phyloP scores from a whole-genome alignment of 2,113 vertebrate species.

The Aix galericulata region DNA sequence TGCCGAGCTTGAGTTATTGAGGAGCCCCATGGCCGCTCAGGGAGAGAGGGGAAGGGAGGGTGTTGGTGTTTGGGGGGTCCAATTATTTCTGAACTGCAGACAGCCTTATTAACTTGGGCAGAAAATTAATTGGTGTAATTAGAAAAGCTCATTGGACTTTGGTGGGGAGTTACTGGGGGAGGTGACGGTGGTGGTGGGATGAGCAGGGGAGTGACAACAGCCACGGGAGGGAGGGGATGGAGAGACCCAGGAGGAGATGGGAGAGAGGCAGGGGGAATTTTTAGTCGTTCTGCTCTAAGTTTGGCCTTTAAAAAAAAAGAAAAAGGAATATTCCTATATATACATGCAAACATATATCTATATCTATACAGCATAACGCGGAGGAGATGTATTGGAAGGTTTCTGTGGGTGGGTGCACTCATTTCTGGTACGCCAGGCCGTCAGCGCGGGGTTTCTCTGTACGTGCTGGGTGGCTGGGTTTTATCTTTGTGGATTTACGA shows the following conservation, averaged over 20 bases:
- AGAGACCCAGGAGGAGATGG: neutral
- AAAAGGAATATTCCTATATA: neutral
- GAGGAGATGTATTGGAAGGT: slow-evolving; percentile 47
- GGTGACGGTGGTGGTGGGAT: neutral
- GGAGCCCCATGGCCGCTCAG: slow-evolving; percentile 58
- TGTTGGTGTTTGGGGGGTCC: slow-evolving; percentile 77
- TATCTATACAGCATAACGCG: neutral
- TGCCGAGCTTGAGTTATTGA: slow-evolving; percentile 76
- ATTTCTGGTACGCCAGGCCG: slow-evolving; percentile 57
- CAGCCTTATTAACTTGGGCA: slow-evolving; percentile 85
- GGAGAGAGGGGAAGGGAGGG: slow-evolving; percentile 63
- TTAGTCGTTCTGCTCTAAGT: slow-evolving; percentile 17
- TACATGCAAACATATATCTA: neutral
- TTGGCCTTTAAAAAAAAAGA: neutral
- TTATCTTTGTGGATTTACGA: slow-evolving; percentile 62
- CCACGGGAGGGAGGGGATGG: neutral
- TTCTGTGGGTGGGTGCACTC: slow-evolving; percentile 66
- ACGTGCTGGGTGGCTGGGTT: slow-evolving; percentile 71
- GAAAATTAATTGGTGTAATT: slow-evolving; percentile 88
- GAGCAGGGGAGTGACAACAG: neutral
- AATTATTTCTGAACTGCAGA: slow-evolving; percentile 83
- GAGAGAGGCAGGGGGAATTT: neutral
- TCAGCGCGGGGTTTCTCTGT: slow-evolving; percentile 58
- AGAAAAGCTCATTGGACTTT: slow-evolving; percentile 81
- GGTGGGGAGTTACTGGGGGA: slow-evolving; percentile 74